These are phyloP conservation scores for Drosophila nigricruria DNA, from an alignment of 2,888 invertebrate genomes.

Conservation along the genomic window DNA sequence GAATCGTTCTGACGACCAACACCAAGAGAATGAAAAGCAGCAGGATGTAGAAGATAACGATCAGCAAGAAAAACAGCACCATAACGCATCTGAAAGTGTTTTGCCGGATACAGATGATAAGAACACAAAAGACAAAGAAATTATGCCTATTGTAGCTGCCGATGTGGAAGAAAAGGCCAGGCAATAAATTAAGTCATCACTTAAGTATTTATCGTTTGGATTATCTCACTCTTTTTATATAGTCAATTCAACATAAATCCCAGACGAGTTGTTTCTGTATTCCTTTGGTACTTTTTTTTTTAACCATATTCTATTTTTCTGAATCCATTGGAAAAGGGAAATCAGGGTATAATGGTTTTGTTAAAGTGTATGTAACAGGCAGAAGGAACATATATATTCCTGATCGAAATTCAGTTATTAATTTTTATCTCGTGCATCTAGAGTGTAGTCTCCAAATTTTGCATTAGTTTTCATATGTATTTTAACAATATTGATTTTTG, in stretches of 20 bases:
- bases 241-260: background rate
- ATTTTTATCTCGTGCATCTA: background rate
- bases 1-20: conserved; percentile 75
- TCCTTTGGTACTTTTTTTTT: background rate
- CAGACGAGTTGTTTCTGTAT: background rate
- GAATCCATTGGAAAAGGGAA: no score
- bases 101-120: conserved; percentile 29
- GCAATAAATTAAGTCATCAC: background rate
- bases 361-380: no score
- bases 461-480: no score
- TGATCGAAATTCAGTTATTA: background rate
- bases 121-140: background rate
- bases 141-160: conserved; percentile 68
- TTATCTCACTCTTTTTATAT: background rate
- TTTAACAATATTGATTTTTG: no score
- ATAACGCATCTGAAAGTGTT: conserved; percentile 46
- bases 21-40: conserved; percentile 48
- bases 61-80: conserved; percentile 24
- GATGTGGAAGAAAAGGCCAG: conserved; percentile 60
- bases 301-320: background rate
- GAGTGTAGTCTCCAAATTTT: no score
- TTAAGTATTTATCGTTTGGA: background rate
- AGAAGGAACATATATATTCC: no score
- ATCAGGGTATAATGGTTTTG: no score
- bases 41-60: conserved; percentile 30